Evolutionary conservation across 1,140 invertebrate genomes (phyloP), one percentile per base, ranked within the genome.

Genomic region (Cataglyphis hispanica): DNA sequence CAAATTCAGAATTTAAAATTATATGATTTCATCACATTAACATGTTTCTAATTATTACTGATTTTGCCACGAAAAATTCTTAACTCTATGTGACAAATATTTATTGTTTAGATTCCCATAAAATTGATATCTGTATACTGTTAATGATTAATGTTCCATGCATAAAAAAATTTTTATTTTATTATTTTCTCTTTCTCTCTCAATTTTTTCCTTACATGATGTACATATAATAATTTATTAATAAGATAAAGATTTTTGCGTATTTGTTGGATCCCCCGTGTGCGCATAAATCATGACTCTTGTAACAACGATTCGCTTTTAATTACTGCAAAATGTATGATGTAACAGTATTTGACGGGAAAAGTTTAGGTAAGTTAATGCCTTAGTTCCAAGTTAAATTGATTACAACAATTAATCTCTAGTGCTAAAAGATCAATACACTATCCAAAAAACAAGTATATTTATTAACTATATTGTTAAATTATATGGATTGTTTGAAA

Each of bases 331-430:
- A 67, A 67, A 67, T 78, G n/a, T 5, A 37, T 8, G 25, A 31
- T 19, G 7, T 53, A 67, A 37, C 43, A 50, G 13, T 50, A 25
- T 67, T 58, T 37, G 60, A 66, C 40, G 40, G 13, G 19, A 22
- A 78, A 67, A 78, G 61, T 78, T 78, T 25, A 27, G 53, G 37
- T 22, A 22, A 78, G 43, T 43, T 58, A 1, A 22, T 11, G 25
- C 53, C 70, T 81, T 72, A 61, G 46, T 60, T 70, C 25, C 66
- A 72, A 81, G 66, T 81, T 70, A 70, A 81, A 70, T 81, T 81
- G 66, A 81, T 81, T 70, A 58, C 50, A 72, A 43, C 50, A 50
- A 19, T 81, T 81, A 81, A 81, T 72, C 50, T 58, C 34, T 43
- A 81, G 70, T 34, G 25, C 50, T 13, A 31, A 19, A 11, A 72